Evolutionary conservation across 2,797 vertebrate genomes (phyloP), one percentile per base, ranked within the genome.

Genomic region (Phaenicophaeus curvirostris): DNA sequence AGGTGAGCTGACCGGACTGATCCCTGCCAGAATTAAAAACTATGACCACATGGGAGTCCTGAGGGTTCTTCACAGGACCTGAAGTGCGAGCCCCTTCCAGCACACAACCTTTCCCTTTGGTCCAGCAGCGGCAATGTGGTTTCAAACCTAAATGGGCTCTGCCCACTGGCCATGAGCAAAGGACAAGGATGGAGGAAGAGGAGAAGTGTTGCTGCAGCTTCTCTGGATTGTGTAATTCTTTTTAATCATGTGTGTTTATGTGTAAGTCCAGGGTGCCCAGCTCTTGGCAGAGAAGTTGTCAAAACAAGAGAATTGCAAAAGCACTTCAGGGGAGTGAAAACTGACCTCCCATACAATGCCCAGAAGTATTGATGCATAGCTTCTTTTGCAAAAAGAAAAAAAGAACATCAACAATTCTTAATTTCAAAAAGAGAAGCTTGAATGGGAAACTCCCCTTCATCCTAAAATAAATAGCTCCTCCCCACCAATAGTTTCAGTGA

Each of bases 21-120:
- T 27, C 69, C 42, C 69, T 62, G 25, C 57, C 24, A 19, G 39
- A 44, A 55, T 69, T 37, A 69, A 68, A 53, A 48, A 10, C 20
- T 28, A 4, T 1, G 8, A 16, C 33, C 21, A 4, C 0, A 0
- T 8, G 0, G 0, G 46, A 73, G 31, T 46, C 44, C 37, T 21
- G 31, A 57, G 68, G 71, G 28, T 61, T 69, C 61, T 48, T 57
- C 5, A 9, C 23, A 8, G 63, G 37, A 33, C 39, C 57, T 31
- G 31, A 39, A 46, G 54, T 15, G 39, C 46, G 41, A 41, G 37
- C 31, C n/a, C 55, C 14, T 55, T 61, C 41, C 58, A 61, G 37
- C 55, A 13, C 0, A 0, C 19, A 35, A 59, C 79, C 44, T 65
- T 71, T 67, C 11, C 6, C 4, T 21, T 17, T 2, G 0, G 25